A percentile compares a stretch with the other conserved stretches of the same genome.
phyloP scores from a whole-genome alignment of 2,797 vertebrate species.

The Ficedula albicollis region DNA sequence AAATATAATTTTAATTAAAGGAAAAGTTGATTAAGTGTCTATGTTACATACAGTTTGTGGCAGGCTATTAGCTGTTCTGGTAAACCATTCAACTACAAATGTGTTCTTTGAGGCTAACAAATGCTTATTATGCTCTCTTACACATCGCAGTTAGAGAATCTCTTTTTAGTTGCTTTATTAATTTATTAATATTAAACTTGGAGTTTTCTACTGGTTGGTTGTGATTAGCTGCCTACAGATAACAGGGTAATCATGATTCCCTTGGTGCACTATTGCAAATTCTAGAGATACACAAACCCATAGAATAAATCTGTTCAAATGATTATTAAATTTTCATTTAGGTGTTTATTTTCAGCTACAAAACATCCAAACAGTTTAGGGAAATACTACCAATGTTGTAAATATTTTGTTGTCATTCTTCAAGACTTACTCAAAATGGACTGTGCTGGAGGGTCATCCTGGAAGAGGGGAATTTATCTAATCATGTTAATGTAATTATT shows the following conservation, averaged over 20 bases:
- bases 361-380: neutral
- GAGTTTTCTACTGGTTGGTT: neutral
- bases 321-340: neutral
- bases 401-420: neutral
- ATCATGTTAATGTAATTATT: neutral
- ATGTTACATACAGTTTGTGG: neutral
- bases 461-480: slow-evolving; percentile 9
- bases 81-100: neutral
- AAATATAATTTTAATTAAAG: neutral
- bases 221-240: neutral
- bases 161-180: neutral
- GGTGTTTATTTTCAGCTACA: neutral
- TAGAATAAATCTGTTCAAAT: neutral
- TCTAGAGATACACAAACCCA: neutral
- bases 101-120: neutral
- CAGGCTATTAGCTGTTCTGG: neutral
- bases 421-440: neutral
- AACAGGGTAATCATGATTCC: neutral
- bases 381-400: neutral
- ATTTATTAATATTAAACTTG: neutral
- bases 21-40: neutral
- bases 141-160: neutral
- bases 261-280: neutral
- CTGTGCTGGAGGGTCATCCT: neutral
- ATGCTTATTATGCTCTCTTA: neutral